Conservation (phyloP, 1,140 invertebrate genomes). For the Hormaphis cornu region DNA sequence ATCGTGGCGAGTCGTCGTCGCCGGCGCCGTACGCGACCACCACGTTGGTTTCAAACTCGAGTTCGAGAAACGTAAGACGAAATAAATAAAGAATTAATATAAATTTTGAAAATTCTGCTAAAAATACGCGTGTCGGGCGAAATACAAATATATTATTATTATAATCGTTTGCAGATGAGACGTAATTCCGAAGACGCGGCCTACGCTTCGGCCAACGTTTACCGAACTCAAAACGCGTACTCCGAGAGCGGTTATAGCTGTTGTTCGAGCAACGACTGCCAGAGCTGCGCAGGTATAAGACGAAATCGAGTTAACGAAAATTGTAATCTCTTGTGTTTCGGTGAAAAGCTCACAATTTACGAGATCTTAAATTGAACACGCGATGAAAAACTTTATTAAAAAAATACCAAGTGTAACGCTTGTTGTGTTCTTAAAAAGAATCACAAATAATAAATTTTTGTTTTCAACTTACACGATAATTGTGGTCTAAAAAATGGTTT, state of each 20-base stretch:
- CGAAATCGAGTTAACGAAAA: too few species aligned
- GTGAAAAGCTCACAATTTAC: too few species aligned
- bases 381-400: too few species aligned
- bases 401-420: too few species aligned
- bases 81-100: neutral
- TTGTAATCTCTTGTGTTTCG: too few species aligned
- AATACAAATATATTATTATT: neutral
- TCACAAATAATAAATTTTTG: too few species aligned
- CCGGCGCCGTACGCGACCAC: conserved; percentile 40
- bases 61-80: conserved; percentile 29
- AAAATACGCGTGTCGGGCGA: too few species aligned
- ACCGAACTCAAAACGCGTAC: conserved; percentile 3
- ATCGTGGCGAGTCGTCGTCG: conserved; percentile 31
- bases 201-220: conserved; percentile 18
- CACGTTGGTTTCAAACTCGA: conserved; percentile 36
- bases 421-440: too few species aligned
- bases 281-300: neutral
- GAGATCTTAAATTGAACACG: too few species aligned
- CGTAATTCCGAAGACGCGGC: conserved; percentile 10
- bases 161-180: neutral
- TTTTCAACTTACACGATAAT: too few species aligned
- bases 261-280: conserved; percentile 21
- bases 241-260: conserved; percentile 21
- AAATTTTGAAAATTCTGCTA: neutral
- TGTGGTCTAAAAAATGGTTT: too few species aligned